Percentiles rank a stretch among this genome's conserved stretches.
phyloP scores from a whole-genome alignment of 2,797 vertebrate genomes.

The Chromobotia macracanthus region DNA sequence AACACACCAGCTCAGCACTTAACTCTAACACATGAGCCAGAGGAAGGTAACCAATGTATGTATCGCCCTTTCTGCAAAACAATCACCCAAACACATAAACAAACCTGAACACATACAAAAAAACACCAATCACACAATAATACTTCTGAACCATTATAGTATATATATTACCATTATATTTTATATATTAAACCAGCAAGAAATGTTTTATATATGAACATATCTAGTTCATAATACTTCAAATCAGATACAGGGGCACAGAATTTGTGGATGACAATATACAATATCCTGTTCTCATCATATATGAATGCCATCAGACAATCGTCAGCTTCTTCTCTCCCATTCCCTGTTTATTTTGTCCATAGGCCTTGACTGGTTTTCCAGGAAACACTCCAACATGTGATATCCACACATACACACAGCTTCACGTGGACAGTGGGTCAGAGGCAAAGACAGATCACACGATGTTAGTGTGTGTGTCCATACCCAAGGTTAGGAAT shows the following conservation, averaged over 20 bases:
- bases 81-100: neutral
- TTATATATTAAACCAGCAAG: no score
- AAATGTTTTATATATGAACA: no score
- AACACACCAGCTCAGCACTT: conserved; percentile 89
- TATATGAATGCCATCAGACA: neutral
- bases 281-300: neutral
- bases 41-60: conserved; percentile 92
- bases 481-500: conserved; percentile 85
- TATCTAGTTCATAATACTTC: no score
- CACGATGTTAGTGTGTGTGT: conserved; percentile 4
- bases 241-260: neutral
- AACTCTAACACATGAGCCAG: conserved; percentile 94
- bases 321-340: neutral
- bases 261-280: neutral
- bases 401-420: neutral
- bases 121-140: neutral
- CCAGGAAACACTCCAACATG: conserved; percentile 7
- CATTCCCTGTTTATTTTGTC: neutral
- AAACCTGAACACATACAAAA: no score
- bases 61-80: conserved; percentile 84
- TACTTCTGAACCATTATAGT: neutral
- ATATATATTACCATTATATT: no score
- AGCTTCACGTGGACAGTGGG: neutral
- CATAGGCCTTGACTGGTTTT: neutral
- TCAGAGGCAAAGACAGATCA: conserved; percentile 6